A percentile compares a stretch with the other conserved stretches of the same genome.
Evolutionary conservation across 1,140 invertebrate species (phyloP).

Genomic region (Psix sp.): DNA sequence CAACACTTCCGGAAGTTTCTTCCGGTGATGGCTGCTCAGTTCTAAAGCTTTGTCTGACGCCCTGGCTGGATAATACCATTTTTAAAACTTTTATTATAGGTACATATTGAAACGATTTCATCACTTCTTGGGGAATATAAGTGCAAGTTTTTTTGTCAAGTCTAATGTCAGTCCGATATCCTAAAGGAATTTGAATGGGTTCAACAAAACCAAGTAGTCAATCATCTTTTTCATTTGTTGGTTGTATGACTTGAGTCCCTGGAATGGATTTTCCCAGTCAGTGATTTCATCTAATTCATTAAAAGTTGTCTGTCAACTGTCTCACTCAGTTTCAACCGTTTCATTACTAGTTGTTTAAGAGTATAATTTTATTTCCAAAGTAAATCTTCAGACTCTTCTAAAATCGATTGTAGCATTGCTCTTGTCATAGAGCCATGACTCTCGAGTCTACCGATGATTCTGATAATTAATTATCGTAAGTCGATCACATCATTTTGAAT

Average conservation of each 20-base stretch:
- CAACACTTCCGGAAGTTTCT: too few species aligned
- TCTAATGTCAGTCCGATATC: background rate
- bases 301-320: slow-evolving; percentile 5
- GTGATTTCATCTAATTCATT: background rate
- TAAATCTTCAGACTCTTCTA: slow-evolving; percentile 31
- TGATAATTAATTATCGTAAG: slow-evolving; percentile 20
- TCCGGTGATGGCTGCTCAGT: slow-evolving; percentile 5
- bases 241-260: slow-evolving; percentile 10
- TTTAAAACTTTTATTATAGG: slow-evolving; percentile 17
- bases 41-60: slow-evolving; percentile 1
- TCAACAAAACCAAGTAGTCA: slow-evolving; percentile 9
- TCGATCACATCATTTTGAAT: slow-evolving; percentile 26
- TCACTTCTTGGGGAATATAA: background rate
- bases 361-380: slow-evolving; percentile 7
- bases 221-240: slow-evolving; percentile 19
- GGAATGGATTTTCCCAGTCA: slow-evolving; percentile 9
- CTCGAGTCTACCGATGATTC: slow-evolving; percentile 32
- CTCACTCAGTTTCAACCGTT: background rate
- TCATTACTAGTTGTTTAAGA: slow-evolving; percentile 8
- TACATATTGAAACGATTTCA: slow-evolving; percentile 7
- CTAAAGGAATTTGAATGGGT: slow-evolving; percentile 2
- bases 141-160: background rate
- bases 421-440: slow-evolving; percentile 32
- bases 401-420: slow-evolving; percentile 14
- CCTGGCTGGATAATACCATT: slow-evolving; percentile 5